Base-by-base conservation (phyloP, 2,797 vertebrate species). In the Danio aesculapii region DNA sequence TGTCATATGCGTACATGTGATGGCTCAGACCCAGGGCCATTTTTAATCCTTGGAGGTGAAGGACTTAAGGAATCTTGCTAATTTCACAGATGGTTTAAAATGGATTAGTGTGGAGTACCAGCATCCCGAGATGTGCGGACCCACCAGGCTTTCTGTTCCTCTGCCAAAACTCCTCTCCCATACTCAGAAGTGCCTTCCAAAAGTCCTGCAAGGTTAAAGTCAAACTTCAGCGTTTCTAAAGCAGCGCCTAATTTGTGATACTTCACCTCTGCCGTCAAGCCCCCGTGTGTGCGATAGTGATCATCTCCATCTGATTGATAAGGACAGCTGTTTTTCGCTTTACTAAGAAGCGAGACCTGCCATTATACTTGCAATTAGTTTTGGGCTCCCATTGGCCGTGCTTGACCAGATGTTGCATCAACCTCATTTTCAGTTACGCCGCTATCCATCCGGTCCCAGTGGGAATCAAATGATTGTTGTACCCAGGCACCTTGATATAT, bases 31-130 rank as follows among this genome's bases (percentile, higher is more conserved):
- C 90, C 90, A 90, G 91, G 90, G 92, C 89, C 84, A 90, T 93
- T 92, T 94, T 94, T 94, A 94, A 95, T 95, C 94, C 93, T 93
- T 94, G 86, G 94, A 95, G 94, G 94, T 95, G 93, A 95, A 95
- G 94, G 94, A 94, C 92, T 95, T 93, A 92, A 93, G 92, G 92
- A 94, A 94, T 95, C 93, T 94, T 94, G 94, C 93, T 95, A 94
- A 94, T 95, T 94, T 95, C 94, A 95, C 94, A 95, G 94, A 95
- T 95, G 94, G 94, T 95, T 95, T 95, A 94, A 95, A 95, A 95
- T 94, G 94, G 94, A 95, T 95, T 95, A 95, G 94, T 93, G 92
- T 88, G 90, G 93, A 93, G 93, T 86, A 94, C 91, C 91, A 90
- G 93, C 93, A 93, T 94, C 91, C 93, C 81, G 93, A 94, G 94